Percentiles rank a stretch among this genome's conserved stretches.
Conservation (phyloP, 2,113 vertebrate genomes). For the Python bivittatus region DNA sequence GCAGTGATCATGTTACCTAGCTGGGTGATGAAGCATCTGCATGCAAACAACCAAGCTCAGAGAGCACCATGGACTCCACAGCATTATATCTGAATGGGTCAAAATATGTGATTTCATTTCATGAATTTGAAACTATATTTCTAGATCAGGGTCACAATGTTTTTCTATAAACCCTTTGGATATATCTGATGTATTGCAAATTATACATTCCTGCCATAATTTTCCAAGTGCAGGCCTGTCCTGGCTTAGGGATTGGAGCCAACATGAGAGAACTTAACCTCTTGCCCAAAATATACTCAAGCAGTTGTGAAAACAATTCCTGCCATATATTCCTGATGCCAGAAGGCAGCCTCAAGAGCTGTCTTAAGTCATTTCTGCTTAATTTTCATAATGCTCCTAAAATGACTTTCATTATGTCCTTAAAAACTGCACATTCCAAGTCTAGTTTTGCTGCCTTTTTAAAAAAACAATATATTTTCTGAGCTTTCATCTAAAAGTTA, state of each 20-base stretch:
- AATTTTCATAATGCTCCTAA: not conserved
- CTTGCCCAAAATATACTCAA: not conserved
- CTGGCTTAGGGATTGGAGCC: not conserved
- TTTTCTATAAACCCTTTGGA: not conserved
- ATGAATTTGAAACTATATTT: not conserved
- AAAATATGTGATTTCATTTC: not conserved
- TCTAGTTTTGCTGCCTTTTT: not conserved
- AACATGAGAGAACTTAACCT: not conserved
- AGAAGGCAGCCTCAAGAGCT: constrained; percentile 30
- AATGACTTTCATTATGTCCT: not conserved
- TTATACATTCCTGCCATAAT: not conserved
- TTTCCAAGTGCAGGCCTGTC: not conserved
- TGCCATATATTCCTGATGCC: constrained; percentile 24
- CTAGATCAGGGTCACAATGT: not conserved
- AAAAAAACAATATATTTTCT: not conserved
- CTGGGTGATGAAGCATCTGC: no score
- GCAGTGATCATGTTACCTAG: no score
- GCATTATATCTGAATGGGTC: not conserved
- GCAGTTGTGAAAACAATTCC: not conserved
- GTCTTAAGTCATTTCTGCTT: constrained; percentile 6
- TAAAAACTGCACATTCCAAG: not conserved
- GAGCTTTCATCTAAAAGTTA: constrained; percentile 19
- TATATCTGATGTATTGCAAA: not conserved
- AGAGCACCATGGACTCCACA: no score
- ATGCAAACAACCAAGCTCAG: no score